Conservation (phyloP, 2,888 invertebrate genomes). For the Apotomis capreana region DNA sequence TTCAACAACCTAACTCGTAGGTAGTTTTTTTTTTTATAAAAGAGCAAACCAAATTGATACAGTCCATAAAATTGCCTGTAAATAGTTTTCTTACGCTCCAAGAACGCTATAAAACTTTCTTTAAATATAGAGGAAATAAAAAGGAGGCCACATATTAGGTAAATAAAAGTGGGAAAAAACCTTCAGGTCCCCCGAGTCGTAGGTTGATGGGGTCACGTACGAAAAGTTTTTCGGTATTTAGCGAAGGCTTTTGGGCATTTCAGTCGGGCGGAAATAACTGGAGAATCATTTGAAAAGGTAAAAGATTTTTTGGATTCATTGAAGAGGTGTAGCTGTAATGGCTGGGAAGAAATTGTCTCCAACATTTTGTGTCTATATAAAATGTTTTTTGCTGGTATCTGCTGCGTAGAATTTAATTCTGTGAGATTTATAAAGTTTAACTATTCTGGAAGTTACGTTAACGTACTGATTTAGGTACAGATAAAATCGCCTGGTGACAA, state of each 20-base stretch:
- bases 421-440: too few species aligned
- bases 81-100: conserved; percentile 22
- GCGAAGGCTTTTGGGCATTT: conserved; percentile 61
- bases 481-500: too few species aligned
- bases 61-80: conserved; percentile 9
- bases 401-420: too few species aligned
- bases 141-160: conserved; percentile 61
- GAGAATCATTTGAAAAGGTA: conserved; percentile 31
- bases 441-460: too few species aligned
- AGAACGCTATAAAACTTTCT: conserved; percentile 50
- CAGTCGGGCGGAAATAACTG: conserved; percentile 60
- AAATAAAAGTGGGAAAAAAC: conserved; percentile 58
- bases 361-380: background rate
- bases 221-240: conserved; percentile 76
- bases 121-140: conserved; percentile 69
- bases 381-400: background rate
- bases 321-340: conserved; percentile 14
- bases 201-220: conserved; percentile 76
- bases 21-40: background rate
- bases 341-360: background rate
- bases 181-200: conserved; percentile 56
- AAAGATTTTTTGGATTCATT: conserved; percentile 22
- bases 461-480: too few species aligned
- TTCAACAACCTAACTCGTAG: background rate
- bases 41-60: background rate